These are phyloP conservation scores for Calidris pugnax DNA, from an alignment of 2,113 vertebrate species.

Conservation along the genomic window DNA sequence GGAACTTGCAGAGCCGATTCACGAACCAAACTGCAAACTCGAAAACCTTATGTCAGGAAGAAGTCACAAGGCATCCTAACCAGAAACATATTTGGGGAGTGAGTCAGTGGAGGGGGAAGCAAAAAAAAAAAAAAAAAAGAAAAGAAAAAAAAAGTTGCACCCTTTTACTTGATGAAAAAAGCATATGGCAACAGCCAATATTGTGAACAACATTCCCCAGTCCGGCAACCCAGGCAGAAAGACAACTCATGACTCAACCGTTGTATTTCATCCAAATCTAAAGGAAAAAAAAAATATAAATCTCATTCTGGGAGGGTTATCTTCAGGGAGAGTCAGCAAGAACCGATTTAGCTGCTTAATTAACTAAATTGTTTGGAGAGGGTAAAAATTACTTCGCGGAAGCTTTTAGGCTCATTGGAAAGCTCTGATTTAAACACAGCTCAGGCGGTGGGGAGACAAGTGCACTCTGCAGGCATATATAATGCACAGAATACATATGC, in stretches of 20 bases:
- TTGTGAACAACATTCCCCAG: not conserved
- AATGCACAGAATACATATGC: not conserved
- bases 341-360: not conserved
- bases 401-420: not conserved
- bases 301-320: not conserved
- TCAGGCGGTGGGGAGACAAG: not conserved
- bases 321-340: slow-evolving; percentile 4
- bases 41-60: slow-evolving; percentile 60
- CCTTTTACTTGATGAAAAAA: slow-evolving; percentile 69
- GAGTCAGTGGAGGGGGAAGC: slow-evolving; percentile 54
- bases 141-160: slow-evolving; percentile 38
- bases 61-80: slow-evolving; percentile 34
- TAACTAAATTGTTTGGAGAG: not conserved
- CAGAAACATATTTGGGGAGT: slow-evolving; percentile 63
- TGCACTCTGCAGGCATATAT: fast-evolving
- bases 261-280: slow-evolving; percentile 38
- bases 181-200: slow-evolving; percentile 57
- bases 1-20: not conserved
- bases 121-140: slow-evolving; percentile 32
- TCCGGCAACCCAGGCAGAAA: not conserved
- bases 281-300: not conserved
- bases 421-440: not conserved
- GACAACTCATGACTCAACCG: slow-evolving; percentile 26
- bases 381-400: not conserved
- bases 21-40: not conserved